Evolutionary conservation across 2,797 vertebrate genomes (phyloP), one percentile per base, ranked within the genome.

Genomic region (Mastacembelus armatus): DNA sequence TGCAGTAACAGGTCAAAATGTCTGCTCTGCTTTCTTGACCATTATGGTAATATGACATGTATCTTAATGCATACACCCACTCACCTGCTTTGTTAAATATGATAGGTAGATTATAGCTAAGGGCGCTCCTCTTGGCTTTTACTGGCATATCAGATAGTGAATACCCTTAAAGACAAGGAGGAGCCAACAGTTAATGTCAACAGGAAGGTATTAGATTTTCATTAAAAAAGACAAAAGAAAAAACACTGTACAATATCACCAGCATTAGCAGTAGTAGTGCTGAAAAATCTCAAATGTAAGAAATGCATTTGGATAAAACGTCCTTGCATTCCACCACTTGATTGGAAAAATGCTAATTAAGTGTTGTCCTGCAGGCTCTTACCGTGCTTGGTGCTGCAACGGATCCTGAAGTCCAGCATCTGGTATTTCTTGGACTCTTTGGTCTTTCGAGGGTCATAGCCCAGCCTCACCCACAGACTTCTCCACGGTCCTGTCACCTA

Each of bases 401-500:
- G 97, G 74, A 99, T 96, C 90, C 98, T 92, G 89, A 98, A 99
- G 84, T 99, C 98, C 71, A 99, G 92, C 6, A 98, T 92, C 89
- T 99, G 98, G 78, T 98, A 99, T 62, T 95, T 94, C 88, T 98
- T 99, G 77, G 97, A 93, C 10, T 96, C 95, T 0, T 92, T 52
- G 21, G 71, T 81, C 85, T 95, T 98, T 5, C 97, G 92, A 51
- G 98, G 98, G 83, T 99, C 98, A 2, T 97, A 98, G n/a, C 96
- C 96, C 39, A 96, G 94, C 61, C 92, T 93, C 63, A 99, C 95
- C 98, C 98, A 99, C 40, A 99, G 89, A 85, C 96, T 99, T 65
- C 98, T 95, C 98, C 98, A 99, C 0, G 98, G 97, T 6, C 98
- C 98, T 0, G 97, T 99, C 71, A 99, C 90, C 98, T 99, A 26